These are phyloP conservation scores for Xestia sexstrigata DNA, from an alignment of 2,888 invertebrate species.

Conservation along the genomic window DNA sequence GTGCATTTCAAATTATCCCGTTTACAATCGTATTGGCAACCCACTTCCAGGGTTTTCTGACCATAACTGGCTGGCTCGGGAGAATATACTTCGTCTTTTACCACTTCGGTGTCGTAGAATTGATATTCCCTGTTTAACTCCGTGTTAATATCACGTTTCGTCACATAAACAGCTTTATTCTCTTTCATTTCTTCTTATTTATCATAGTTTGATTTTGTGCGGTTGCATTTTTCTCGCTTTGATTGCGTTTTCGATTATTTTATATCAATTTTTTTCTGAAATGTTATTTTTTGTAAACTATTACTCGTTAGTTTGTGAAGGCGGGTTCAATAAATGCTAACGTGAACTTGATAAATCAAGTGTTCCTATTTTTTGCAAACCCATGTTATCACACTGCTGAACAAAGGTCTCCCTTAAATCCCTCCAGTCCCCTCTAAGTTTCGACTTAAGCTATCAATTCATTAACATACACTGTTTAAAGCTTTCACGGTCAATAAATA, in stretches of 20 bases:
- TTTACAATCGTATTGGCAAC: conserved; percentile 75
- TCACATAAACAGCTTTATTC: conserved; percentile 75
- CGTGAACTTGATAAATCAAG: no score
- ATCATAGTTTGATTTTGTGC: conserved; percentile 73
- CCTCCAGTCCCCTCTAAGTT: background rate
- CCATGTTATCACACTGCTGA: background rate
- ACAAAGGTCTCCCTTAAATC: background rate
- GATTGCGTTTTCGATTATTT: conserved; percentile 49
- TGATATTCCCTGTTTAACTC: conserved; percentile 45
- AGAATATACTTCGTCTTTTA: conserved; percentile 41
- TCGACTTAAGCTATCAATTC: background rate
- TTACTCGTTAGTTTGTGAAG: background rate
- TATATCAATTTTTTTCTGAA: conserved; percentile 23
- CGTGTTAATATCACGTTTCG: conserved; percentile 66
- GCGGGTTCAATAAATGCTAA: background rate
- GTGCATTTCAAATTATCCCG: conserved; percentile 71
- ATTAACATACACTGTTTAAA: no score
- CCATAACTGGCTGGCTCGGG: conserved; percentile 50
- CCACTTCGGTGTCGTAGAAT: conserved; percentile 49
- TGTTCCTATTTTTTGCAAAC: no score
- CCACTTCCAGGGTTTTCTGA: conserved; percentile 67
- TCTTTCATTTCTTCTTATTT: conserved; percentile 80
- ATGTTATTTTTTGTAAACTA: background rate
- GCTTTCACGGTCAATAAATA: no score
- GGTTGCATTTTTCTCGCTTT: conserved; percentile 48